A percentile compares a stretch with the other conserved stretches of the same genome.
phyloP scores from a whole-genome alignment of 2,888 invertebrate species.

The Pollenia griseotomentosa region DNA sequence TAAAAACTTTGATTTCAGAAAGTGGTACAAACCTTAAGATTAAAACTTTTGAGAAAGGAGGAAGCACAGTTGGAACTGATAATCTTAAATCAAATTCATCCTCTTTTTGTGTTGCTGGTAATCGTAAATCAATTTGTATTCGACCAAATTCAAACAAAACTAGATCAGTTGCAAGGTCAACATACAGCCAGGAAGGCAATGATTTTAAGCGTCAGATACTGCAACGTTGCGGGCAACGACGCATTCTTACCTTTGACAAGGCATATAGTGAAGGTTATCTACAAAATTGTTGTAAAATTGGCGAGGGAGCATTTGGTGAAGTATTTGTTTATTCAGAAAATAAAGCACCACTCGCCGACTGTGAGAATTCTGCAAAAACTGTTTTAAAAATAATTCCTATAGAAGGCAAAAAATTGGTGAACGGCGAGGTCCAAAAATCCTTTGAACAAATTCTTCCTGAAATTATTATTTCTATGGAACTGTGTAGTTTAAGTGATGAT shows the following conservation, averaged over 20 bases:
- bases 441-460: constrained; percentile 95
- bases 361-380: constrained; percentile 83
- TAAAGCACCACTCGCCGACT: constrained; percentile 12
- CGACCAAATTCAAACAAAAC: constrained; percentile 42
- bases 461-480: constrained; percentile 94
- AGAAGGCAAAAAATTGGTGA: constrained; percentile 91
- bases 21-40: not conserved
- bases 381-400: constrained; percentile 96
- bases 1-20: constrained; percentile 4
- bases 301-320: constrained; percentile 98
- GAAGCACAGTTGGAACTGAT: not conserved
- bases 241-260: constrained; percentile 87
- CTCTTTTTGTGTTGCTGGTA: constrained; percentile 53
- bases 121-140: constrained; percentile 76
- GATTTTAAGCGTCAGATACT: constrained; percentile 84
- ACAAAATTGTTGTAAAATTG: constrained; percentile 92
- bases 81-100: constrained; percentile 11
- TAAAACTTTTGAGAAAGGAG: not conserved
- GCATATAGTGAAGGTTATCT: constrained; percentile 88
- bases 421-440: constrained; percentile 95
- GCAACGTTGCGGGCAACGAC: constrained; percentile 88
- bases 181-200: constrained; percentile 39
- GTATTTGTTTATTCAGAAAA: constrained; percentile 88
- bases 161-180: constrained; percentile 9
- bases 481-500: constrained; percentile 88